These are phyloP conservation scores for Cecidostiba fungosa DNA, from an alignment of 2,888 invertebrate species.

Conservation along the genomic window DNA sequence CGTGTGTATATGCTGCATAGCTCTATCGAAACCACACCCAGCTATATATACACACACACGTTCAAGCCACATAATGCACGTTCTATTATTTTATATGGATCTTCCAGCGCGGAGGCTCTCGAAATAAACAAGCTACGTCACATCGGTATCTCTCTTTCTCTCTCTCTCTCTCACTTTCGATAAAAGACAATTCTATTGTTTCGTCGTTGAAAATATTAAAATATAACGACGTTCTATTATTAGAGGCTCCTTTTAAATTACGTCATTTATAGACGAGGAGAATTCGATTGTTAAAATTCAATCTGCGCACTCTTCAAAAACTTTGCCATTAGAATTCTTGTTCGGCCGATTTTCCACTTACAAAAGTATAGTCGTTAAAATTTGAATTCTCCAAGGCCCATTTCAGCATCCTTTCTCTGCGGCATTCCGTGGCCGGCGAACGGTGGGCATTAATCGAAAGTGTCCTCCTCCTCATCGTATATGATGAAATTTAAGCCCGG, in stretches of 20 bases:
- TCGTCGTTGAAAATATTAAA: neutral
- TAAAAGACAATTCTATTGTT: neutral
- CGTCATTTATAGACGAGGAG: neutral
- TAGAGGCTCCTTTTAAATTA: neutral
- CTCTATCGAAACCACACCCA: conserved; percentile 53
- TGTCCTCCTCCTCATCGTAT: conserved; percentile 65
- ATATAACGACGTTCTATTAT: neutral
- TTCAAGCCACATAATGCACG: neutral
- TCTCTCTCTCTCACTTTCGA: neutral
- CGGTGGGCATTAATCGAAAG: conserved; percentile 72
- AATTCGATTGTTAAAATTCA: neutral
- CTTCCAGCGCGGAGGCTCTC: neutral
- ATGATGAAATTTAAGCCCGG: conserved; percentile 74
- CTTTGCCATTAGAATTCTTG: too few species aligned
- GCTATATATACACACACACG: neutral
- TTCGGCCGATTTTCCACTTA: conserved; percentile 32
- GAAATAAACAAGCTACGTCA: neutral
- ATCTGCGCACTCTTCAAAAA: neutral
- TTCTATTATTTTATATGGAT: conserved; percentile 49
- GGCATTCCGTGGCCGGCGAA: conserved; percentile 28
- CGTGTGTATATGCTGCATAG: neutral
- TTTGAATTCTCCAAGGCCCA: conserved; percentile 61
- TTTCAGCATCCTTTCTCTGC: conserved; percentile 45
- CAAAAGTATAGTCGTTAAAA: conserved; percentile 64
- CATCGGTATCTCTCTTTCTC: too few species aligned